Conservation (phyloP, 2,797 vertebrate genomes). For the Chelon auratus region DNA sequence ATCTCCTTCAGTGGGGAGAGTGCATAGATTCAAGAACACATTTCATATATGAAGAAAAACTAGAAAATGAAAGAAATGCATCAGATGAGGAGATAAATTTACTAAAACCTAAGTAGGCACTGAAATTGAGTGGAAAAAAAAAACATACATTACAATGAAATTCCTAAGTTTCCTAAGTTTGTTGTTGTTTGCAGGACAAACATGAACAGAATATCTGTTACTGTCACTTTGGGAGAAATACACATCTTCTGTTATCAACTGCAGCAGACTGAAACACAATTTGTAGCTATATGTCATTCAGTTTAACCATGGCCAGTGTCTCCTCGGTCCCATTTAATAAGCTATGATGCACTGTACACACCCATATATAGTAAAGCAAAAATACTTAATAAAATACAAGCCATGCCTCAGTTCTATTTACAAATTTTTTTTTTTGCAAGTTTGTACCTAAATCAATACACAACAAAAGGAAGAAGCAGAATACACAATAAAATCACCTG, state of each 20-base stretch:
- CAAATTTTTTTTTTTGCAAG: slow-evolving; percentile 55
- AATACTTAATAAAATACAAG: slow-evolving; percentile 44
- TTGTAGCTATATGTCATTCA: background rate
- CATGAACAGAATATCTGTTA: slow-evolving; percentile 7
- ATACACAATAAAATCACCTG: slow-evolving; percentile 48
- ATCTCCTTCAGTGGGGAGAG: background rate
- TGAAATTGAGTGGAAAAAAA: slow-evolving; percentile 13
- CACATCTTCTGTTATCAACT: slow-evolving; percentile 5
- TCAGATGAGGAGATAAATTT: background rate
- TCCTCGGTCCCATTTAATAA: slow-evolving; percentile 11
- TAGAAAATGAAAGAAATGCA: slow-evolving; percentile 10
- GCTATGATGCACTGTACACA: slow-evolving; percentile 18
- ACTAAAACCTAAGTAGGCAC: slow-evolving; percentile 5
- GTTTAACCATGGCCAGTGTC: slow-evolving; percentile 8
- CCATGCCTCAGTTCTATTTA: slow-evolving; percentile 66
- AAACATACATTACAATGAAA: slow-evolving; percentile 37
- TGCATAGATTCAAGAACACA: slow-evolving; percentile 12
- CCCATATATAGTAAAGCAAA: slow-evolving; percentile 36
- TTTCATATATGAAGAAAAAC: background rate
- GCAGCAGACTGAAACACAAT: slow-evolving; percentile 3
- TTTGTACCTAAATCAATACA: slow-evolving; percentile 41
- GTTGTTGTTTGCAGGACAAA: slow-evolving; percentile 20
- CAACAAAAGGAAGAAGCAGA: slow-evolving; percentile 28
- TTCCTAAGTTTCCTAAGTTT: slow-evolving; percentile 11
- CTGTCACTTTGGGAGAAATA: slow-evolving; percentile 26